phyloP scores from a whole-genome alignment of 2,113 vertebrate genomes.

The Pygoscelis antarcticus region DNA sequence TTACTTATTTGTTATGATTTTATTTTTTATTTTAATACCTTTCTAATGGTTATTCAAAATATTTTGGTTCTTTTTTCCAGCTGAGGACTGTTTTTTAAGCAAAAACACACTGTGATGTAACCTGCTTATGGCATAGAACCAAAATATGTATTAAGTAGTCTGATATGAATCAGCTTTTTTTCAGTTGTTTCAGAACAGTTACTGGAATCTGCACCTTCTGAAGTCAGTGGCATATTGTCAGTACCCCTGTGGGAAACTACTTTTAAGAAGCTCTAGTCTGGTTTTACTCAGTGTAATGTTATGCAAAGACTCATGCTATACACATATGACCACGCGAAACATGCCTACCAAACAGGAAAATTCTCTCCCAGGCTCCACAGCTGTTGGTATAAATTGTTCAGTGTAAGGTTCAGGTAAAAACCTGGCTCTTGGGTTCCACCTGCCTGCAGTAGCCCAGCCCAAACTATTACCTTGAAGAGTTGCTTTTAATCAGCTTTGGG shows the following conservation, averaged over 20 bases:
- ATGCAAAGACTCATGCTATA: background rate
- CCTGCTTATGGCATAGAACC: background rate
- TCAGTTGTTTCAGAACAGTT: background rate
- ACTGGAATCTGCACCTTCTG: background rate
- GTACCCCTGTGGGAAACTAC: background rate
- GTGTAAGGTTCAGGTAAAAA: background rate
- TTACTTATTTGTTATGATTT: background rate
- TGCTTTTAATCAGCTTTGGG: background rate
- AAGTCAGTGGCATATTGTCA: background rate
- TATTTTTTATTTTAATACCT: background rate
- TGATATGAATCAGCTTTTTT: background rate
- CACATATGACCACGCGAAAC: background rate
- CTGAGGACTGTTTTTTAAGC: background rate
- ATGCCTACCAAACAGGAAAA: background rate
- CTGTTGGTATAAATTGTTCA: background rate
- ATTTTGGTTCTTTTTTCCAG: background rate
- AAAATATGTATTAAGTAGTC: background rate
- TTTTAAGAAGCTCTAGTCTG: background rate
- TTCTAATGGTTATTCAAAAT: background rate
- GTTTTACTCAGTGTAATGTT: background rate
- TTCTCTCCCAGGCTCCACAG: background rate
- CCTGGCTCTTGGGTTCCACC: constrained; percentile 5
- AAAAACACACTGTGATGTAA: background rate
- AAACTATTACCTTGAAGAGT: background rate
- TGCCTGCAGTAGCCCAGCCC: background rate